Evolutionary conservation across 2,888 invertebrate genomes (phyloP), one percentile per base, ranked within the genome.

Genomic region (Cataglyphis rosenhaueri): DNA sequence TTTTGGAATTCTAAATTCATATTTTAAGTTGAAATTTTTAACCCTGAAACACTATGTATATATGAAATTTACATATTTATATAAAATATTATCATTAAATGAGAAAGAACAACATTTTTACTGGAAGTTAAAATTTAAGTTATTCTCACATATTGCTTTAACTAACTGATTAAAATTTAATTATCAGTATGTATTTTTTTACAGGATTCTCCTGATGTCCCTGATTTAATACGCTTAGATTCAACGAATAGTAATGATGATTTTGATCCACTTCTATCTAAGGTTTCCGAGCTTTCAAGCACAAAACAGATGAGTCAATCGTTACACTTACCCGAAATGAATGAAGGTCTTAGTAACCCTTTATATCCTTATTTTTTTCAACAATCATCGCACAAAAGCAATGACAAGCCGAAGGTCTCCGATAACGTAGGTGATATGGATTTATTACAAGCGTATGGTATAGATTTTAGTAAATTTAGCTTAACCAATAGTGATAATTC

Each of bases 371-470:
- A 95, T 86, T 95, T 95, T 86, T 95, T 95, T 88, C 78, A 79
- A 55, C 93, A 95, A 73, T 95, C 95, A 25, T 93, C 94, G 83
- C 88, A 92, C 79, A 91, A 88, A 75, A 91, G 78, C 79, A 86
- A 85, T 82, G 89, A 89, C 68, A 79, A 87, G 57, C 83, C 78
- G 5, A 87, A 87, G 41, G 83, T 84, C 6, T 85, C 92, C 10
- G 93, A 93, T 32, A 94, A 92, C 84, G 90, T 94, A 64, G 95
- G 95, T 83, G 97, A 97, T 91, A 96, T 96, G 91, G 97, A 97
- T 92, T 95, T 97, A 79, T 95, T 97, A 86, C 96, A 96, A 91
- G 97, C 97, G 91, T 97, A 97, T 91, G 97, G 97, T 76, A 95
- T 97, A 88, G 96, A 97, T 94, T 97, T 97, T 92, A 95, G 96